These are phyloP conservation scores for Desmophyllum pertusum DNA, from an alignment of 92 coral and sea anemone genomes.

Conservation along the genomic window DNA sequence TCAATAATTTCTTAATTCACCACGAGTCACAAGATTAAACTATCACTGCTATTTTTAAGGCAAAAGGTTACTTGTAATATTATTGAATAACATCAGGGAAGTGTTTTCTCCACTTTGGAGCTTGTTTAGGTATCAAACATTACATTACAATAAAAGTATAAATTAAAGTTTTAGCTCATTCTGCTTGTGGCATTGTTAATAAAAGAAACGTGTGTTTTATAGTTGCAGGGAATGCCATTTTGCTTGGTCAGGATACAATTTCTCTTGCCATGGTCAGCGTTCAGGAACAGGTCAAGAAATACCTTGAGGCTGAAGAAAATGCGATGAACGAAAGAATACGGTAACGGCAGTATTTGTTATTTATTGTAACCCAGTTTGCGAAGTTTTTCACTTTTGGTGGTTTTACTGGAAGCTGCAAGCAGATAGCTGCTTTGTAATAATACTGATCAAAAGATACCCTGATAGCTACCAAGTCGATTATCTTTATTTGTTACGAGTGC, in stretches of 20 bases:
- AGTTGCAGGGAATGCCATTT: slow-evolving; percentile 55
- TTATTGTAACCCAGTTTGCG: not conserved
- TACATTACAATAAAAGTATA: not conserved
- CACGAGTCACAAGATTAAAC: not conserved
- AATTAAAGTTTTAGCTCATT: not conserved
- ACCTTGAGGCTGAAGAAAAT: slow-evolving; percentile 77
- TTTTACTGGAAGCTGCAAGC: not conserved
- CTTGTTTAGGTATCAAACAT: not conserved
- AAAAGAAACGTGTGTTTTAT: not conserved
- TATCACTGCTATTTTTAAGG: not conserved
- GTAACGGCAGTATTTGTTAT: slow-evolving; percentile 7
- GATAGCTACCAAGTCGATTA: not conserved
- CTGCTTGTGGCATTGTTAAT: not conserved
- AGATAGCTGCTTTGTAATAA: not conserved
- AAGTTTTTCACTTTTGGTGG: not conserved
- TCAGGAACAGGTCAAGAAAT: slow-evolving; percentile 87
- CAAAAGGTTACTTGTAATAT: not conserved
- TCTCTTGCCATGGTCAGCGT: slow-evolving; percentile 72
- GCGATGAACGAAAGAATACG: slow-evolving; percentile 91
- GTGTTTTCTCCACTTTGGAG: not conserved
- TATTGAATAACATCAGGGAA: not conserved
- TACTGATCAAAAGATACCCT: not conserved
- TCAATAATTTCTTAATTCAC: too few species aligned
- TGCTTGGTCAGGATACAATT: slow-evolving; percentile 76
- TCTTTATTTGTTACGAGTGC: not conserved